Evolutionary conservation across 1,140 invertebrate genomes (phyloP).

Genomic region (Thaumetopoea pityocampa): DNA sequence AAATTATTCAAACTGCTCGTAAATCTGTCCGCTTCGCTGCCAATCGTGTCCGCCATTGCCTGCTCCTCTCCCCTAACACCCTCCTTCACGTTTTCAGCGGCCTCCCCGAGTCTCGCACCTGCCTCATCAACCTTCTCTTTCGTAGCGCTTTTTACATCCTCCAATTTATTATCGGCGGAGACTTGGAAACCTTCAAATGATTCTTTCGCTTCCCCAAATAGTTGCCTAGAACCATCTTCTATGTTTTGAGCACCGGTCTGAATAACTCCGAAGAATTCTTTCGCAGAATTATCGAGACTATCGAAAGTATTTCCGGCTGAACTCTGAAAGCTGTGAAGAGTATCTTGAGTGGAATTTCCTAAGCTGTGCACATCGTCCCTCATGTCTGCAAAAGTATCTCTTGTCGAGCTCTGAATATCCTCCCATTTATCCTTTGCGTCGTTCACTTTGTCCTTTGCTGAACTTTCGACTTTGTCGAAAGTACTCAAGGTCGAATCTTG

Average conservation of each 20-base stretch:
- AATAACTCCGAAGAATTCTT: constrained; percentile 38
- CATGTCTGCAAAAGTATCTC: constrained; percentile 58
- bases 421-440: constrained; percentile 53
- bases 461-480: constrained; percentile 64
- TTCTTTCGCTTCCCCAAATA: constrained; percentile 49
- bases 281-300: constrained; percentile 58
- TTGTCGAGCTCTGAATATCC: constrained; percentile 55
- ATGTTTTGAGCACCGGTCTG: constrained; percentile 32
- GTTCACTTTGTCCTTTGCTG: constrained; percentile 53
- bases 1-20: constrained; percentile 61
- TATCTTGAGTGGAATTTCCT: constrained; percentile 59
- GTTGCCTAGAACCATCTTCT: constrained; percentile 38
- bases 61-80: constrained; percentile 32
- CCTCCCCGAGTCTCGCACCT: constrained; percentile 36
- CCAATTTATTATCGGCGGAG: constrained; percentile 58
- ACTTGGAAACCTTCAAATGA: constrained; percentile 64
- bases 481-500: constrained; percentile 61
- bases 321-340: constrained; percentile 63
- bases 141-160: constrained; percentile 48
- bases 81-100: constrained; percentile 25
- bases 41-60: constrained; percentile 31
- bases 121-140: constrained; percentile 42
- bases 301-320: constrained; percentile 67
- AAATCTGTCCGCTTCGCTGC: constrained; percentile 50
- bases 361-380: constrained; percentile 50